These are phyloP conservation scores for Ichneumon xanthorius DNA, from an alignment of 2,888 invertebrate species.

Conservation along the genomic window DNA sequence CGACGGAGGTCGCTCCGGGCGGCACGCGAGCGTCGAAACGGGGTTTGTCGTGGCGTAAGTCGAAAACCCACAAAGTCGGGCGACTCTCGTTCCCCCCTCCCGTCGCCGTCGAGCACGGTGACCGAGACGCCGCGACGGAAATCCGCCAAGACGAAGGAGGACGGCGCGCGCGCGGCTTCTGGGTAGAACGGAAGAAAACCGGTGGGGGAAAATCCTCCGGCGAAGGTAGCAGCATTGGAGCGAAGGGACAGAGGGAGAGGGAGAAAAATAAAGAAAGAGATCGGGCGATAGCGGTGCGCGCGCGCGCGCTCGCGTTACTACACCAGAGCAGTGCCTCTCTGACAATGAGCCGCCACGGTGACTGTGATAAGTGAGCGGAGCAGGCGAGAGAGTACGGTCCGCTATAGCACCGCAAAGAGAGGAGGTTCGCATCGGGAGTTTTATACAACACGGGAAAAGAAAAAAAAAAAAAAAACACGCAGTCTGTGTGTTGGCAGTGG, in stretches of 20 bases:
- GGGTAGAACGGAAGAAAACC: no score
- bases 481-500: slow-evolving; percentile 76
- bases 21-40: no score
- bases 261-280: slow-evolving; percentile 61
- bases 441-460: slow-evolving; percentile 50
- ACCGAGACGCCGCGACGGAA: no score
- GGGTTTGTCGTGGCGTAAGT: no score
- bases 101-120: no score
- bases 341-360: slow-evolving; percentile 82
- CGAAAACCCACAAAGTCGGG: no score
- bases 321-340: slow-evolving; percentile 71
- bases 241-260: slow-evolving; percentile 14
- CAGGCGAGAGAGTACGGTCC: slow-evolving; percentile 68
- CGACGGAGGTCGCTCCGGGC: no score
- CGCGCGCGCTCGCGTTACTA: slow-evolving; percentile 68
- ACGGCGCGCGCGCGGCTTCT: no score
- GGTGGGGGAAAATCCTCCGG: slow-evolving; percentile 18
- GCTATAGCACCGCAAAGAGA: slow-evolving; percentile 75
- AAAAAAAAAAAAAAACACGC: slow-evolving; percentile 45
- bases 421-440: slow-evolving; percentile 78
- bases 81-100: no score
- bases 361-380: slow-evolving; percentile 81
- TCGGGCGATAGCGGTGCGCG: slow-evolving; percentile 51
- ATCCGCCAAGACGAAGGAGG: no score
- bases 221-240: slow-evolving; percentile 13